Evolutionary conservation across 2,888 invertebrate genomes (phyloP), one percentile per base, ranked within the genome.

Genomic region (Ormyrus pomaceus): DNA sequence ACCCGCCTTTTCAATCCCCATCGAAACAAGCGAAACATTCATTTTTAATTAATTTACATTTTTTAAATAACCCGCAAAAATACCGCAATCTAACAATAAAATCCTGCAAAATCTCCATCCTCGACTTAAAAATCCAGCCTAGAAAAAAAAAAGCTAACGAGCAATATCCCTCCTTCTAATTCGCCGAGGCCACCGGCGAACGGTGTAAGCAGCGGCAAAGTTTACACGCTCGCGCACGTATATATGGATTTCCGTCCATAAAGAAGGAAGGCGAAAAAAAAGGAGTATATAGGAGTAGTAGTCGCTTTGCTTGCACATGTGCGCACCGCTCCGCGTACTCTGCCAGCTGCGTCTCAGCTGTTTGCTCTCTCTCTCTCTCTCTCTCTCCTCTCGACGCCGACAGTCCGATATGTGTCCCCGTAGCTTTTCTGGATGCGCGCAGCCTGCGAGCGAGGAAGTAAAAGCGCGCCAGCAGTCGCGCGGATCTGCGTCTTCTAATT

Each of bases 261-360:
- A 55, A 11, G 46, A 34, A 68, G 11, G 55, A 50, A 56, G n/a
- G 55, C n/a, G 51, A 6, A 55, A 13, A 13, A 56, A 55, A 68
- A 45, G 51, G 11, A 8, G 9, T 9, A 8, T 10, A 65, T 19
- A 50, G 50, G 13, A 8, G 69, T 48, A 8, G 50, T 71, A 19
- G 45, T 53, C 62, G 19, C 13, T 64, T 72, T 13, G 55, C 13
- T 45, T n/a, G 55, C 62, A 55, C 72, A 45, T 55, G 72, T n/a
- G 64, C 72, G 62, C 19, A 34, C 34, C 34, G 34, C 34, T 34
- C 34, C 34, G 34, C 34, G 34, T 34, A 34, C 34, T 34, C 4
- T 34, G 85, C 86, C 89, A 89, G 87, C 89, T 88, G 89, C 87
- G 86, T 80, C 86, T 88, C 89, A 89, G 89, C 88, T 89, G 89